Evolutionary conservation across 2,797 vertebrate species (phyloP).

Genomic region (Serranus cabrilla): DNA sequence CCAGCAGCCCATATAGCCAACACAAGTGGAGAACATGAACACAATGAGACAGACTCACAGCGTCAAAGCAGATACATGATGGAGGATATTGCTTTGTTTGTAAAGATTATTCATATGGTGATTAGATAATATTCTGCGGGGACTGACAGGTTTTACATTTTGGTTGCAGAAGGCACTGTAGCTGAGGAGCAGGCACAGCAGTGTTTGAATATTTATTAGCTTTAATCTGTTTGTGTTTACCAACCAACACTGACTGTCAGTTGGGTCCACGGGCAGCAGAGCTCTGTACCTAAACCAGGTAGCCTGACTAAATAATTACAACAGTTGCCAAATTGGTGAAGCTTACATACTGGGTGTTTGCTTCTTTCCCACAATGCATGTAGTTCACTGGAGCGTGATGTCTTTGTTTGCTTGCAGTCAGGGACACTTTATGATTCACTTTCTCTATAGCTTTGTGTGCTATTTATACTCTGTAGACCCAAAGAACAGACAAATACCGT

Average conservation of each 20-base stretch:
- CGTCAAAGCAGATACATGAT: slow-evolving; percentile 7
- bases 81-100: slow-evolving; percentile 20
- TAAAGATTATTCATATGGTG: slow-evolving; percentile 36
- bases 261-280: slow-evolving; percentile 7
- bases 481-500: neutral
- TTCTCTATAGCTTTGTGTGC: neutral
- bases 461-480: neutral
- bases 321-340: slow-evolving; percentile 30
- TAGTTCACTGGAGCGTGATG: slow-evolving; percentile 19
- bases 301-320: slow-evolving; percentile 39
- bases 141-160: slow-evolving; percentile 26
- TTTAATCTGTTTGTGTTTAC: slow-evolving; percentile 45
- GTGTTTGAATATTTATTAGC: slow-evolving; percentile 37
- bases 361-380: slow-evolving; percentile 1
- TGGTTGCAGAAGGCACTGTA: slow-evolving; percentile 24
- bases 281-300: slow-evolving; percentile 47
- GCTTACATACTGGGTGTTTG: slow-evolving; percentile 13
- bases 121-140: slow-evolving; percentile 27
- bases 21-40: neutral
- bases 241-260: slow-evolving; percentile 7
- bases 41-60: neutral
- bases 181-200: slow-evolving; percentile 5
- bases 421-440: neutral
- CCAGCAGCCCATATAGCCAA: neutral
- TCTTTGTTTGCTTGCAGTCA: slow-evolving; percentile 23